These are phyloP conservation scores for Capricornis sumatraensis DNA, from an alignment of 2,113 vertebrate genomes.

Conservation along the genomic window DNA sequence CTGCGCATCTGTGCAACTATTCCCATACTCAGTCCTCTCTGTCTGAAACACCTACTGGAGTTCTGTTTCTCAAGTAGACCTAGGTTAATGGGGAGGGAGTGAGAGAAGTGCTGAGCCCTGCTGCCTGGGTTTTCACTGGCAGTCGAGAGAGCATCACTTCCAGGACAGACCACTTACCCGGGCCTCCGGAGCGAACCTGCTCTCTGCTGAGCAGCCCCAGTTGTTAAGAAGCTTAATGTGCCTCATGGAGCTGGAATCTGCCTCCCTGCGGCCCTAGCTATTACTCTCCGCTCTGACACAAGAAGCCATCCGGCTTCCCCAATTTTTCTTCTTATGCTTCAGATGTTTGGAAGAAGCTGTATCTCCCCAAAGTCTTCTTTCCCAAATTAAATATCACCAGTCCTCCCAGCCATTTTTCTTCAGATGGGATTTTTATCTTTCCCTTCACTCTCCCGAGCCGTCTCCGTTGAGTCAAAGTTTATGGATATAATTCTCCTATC, in stretches of 20 bases:
- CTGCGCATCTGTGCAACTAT: background rate
- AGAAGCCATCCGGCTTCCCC: background rate
- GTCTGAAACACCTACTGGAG: background rate
- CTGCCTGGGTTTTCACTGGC: background rate
- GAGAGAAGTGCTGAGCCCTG: background rate
- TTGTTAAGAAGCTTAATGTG: background rate
- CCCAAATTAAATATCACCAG: constrained; percentile 20
- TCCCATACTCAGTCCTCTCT: background rate
- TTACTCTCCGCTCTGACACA: background rate
- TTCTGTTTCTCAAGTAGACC: background rate
- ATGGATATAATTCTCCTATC: background rate
- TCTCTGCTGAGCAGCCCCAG: background rate
- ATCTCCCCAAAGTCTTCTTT: constrained; percentile 15
- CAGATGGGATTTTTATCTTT: constrained; percentile 24
- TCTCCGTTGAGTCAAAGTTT: background rate
- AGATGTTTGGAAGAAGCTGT: background rate
- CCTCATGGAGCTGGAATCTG: background rate
- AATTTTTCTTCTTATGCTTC: constrained; percentile 19
- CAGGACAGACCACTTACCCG: background rate
- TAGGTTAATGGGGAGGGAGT: background rate
- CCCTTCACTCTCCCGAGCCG: background rate
- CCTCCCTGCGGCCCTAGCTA: background rate
- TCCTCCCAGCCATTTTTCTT: constrained; percentile 36
- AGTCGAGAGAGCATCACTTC: background rate
- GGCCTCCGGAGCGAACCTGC: background rate